phyloP scores from a whole-genome alignment of 2,797 vertebrate species.

The Rhinatrema bivittatum region DNA sequence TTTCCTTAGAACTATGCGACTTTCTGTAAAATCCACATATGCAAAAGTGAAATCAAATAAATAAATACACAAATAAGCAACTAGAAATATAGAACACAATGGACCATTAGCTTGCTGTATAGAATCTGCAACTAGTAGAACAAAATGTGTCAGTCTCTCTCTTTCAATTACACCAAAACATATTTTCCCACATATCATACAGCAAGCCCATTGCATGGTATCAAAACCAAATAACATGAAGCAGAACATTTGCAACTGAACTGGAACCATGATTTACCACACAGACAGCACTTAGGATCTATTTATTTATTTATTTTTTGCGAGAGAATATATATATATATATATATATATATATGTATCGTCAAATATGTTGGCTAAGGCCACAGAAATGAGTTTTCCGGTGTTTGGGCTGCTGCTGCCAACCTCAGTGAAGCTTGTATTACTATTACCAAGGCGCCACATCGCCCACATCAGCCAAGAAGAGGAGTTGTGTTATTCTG shows the following conservation, averaged over 20 bases:
- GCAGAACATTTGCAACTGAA: slow-evolving; percentile 43
- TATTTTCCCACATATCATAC: slow-evolving; percentile 44
- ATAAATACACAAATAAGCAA: slow-evolving; percentile 14
- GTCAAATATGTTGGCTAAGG: slow-evolving; percentile 63
- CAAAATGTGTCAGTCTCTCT: slow-evolving; percentile 31
- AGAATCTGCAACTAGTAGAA: slow-evolving; percentile 18
- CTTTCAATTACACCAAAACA: slow-evolving; percentile 16
- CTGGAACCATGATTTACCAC: slow-evolving; percentile 15
- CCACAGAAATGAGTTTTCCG: slow-evolving; percentile 58
- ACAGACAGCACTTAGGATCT: slow-evolving; percentile 4
- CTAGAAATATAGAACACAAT: slow-evolving; percentile 14
- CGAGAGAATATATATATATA: slow-evolving; percentile 29
- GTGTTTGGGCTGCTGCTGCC: slow-evolving; percentile 40
- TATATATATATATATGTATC: slow-evolving; percentile 30
- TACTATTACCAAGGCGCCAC: slow-evolving; percentile 35
- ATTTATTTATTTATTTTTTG: too few relatives aligned
- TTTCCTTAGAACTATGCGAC: not conserved
- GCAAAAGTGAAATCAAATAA: slow-evolving; percentile 30
- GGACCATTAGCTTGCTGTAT: slow-evolving; percentile 9
- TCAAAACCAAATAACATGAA: slow-evolving; percentile 43
- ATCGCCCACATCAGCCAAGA: slow-evolving; percentile 12
- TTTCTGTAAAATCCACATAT: slow-evolving; percentile 14
- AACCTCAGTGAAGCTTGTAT: slow-evolving; percentile 27
- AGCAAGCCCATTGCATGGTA: slow-evolving; percentile 46
- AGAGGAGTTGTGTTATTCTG: slow-evolving; percentile 58